Evolutionary conservation across 2,113 vertebrate genomes (phyloP), one percentile per base, ranked within the genome.

Genomic region (Cynopterus brachyotis): DNA sequence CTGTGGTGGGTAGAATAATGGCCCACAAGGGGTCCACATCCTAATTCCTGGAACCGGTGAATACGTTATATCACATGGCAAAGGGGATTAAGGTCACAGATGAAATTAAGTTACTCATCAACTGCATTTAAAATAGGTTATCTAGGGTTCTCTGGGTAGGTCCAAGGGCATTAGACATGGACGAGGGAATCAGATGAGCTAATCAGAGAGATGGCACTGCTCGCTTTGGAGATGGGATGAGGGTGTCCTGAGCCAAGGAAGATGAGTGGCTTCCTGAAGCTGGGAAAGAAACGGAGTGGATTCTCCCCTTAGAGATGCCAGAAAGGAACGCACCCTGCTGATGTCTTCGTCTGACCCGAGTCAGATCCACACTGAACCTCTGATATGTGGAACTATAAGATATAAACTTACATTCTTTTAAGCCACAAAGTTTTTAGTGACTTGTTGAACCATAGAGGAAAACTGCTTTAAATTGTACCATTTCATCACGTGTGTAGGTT

Each of bases 341-440:
- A 42, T 6, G 0, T 19, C 30, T 80, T 12, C 5, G 24, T 50
- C 81, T 26, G 88, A 3, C 20, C 53, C n/a, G 53, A 0, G 0
- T 50, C 64, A 60, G 24, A 13, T 50, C 17, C 15, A 0, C 13
- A n/a, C 22, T 53, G 66, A n/a, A 17, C 59, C 37, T 80, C 28
- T 53, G 17, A 50, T 19, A 2, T 3, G 0, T 9, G 24, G 10
- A 45, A 19, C 3, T 12, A 0, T 17, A 45, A 59, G 30, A 40
- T 26, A 45, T 19, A 32, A 5, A 7, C 9, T 5, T 19, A 16
- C 37, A 9, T 57, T n/a, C 2, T 59, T 72, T 60, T 35, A 76
- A 40, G 35, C 24, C 6, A 5, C 35, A 6, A 0, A 3, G 20
- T 20, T 78, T 64, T 76, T 42, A 9, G 28, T 86, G 15, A 59